Evolutionary conservation across 1,140 invertebrate species (phyloP).

Genomic region (Bombus pyrosoma): DNA sequence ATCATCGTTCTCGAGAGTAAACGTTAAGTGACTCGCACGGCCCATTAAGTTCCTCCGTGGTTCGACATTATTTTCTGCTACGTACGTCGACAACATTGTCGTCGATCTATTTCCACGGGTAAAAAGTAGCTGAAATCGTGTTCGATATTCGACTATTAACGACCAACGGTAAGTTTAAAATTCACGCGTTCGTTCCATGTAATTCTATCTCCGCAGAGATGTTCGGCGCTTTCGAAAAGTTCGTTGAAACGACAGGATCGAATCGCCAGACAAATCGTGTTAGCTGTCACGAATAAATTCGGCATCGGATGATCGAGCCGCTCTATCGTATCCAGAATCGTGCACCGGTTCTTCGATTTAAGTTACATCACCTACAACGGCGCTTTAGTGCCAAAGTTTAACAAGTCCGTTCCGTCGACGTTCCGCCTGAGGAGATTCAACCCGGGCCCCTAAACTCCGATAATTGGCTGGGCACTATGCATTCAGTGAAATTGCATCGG

Average conservation of each 20-base stretch:
- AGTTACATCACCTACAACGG: slow-evolving; percentile 39
- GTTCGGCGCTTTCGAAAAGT: not conserved
- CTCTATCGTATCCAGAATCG: slow-evolving; percentile 18
- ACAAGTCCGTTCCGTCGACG: slow-evolving; percentile 41
- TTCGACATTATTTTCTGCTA: slow-evolving; percentile 38
- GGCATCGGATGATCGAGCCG: slow-evolving; percentile 1
- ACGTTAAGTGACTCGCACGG: slow-evolving; percentile 57
- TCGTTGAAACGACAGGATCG: not conserved
- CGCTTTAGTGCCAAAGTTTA: slow-evolving; percentile 48
- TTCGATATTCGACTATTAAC: not conserved
- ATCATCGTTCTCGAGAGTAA: slow-evolving; percentile 48
- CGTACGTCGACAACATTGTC: not conserved
- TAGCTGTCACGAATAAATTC: slow-evolving; percentile 15
- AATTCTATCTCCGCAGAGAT: not conserved
- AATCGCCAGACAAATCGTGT: not conserved
- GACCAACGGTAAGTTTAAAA: not conserved
- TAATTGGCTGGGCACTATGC: slow-evolving; percentile 49
- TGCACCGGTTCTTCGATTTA: slow-evolving; percentile 12
- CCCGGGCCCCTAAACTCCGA: slow-evolving; percentile 41
- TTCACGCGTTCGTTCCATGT: not conserved
- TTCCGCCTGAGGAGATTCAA: slow-evolving; percentile 41
- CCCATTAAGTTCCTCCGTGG: slow-evolving; percentile 4
- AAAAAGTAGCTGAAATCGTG: not conserved
- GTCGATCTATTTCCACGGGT: not conserved
- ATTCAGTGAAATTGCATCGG: slow-evolving; percentile 48